Percentiles rank a stretch among this genome's conserved stretches.
These are phyloP conservation scores for Acipenser ruthenus DNA, from an alignment of 2,797 vertebrate genomes.

Conservation along the genomic window DNA sequence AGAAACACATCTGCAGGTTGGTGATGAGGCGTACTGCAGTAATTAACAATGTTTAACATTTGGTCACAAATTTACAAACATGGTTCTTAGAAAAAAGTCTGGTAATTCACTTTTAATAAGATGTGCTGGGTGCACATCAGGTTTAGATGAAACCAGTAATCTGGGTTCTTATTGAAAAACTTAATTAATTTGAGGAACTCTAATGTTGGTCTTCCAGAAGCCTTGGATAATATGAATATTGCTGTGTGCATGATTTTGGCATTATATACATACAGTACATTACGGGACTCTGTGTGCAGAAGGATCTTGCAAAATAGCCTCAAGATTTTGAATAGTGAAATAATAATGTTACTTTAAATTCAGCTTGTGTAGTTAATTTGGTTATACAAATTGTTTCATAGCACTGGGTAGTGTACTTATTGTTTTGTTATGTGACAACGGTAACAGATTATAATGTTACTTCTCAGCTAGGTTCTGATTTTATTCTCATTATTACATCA, in stretches of 20 bases:
- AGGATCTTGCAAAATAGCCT: not conserved
- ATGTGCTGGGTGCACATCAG: no score
- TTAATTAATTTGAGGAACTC: no score
- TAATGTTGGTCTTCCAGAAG: no score
- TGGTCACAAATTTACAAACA: no score
- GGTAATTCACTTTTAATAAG: no score
- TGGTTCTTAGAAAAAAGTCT: no score
- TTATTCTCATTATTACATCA: not conserved
- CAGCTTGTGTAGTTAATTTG: conserved; percentile 32
- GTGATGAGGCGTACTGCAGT: no score
- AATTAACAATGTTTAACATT: no score
- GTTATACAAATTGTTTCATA: conserved; percentile 42
- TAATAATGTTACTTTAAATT: conserved; percentile 21
- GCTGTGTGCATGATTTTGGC: not conserved
- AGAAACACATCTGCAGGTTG: no score
- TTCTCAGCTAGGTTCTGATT: not conserved
- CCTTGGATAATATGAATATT: not conserved
- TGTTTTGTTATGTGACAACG: not conserved
- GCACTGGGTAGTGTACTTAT: conserved; percentile 42
- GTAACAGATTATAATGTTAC: not conserved
- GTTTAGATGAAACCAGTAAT: no score
- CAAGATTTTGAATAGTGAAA: conserved; percentile 8
- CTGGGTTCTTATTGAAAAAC: no score
- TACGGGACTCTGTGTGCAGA: not conserved
- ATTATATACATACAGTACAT: not conserved